Percentiles rank a stretch among this genome's conserved stretches.
phyloP scores from a whole-genome alignment of 2,113 vertebrate genomes.

The Misgurnus anguillicaudatus region DNA sequence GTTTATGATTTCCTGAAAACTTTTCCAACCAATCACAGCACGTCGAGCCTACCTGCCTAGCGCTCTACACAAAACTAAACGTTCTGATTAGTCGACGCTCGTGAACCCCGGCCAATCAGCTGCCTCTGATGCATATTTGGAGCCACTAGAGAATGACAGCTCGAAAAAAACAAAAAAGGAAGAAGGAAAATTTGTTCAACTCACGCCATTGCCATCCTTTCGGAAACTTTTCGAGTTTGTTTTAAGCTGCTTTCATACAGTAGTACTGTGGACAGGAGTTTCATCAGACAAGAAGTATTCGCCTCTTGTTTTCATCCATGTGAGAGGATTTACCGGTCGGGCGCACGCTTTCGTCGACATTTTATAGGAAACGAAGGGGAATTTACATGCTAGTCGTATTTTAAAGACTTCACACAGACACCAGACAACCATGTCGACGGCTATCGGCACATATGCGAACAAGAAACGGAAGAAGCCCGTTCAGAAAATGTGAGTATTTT shows the following conservation, averaged over 20 bases:
- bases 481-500: conserved; percentile 74
- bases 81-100: conserved; percentile 45
- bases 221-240: neutral
- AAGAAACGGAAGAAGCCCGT: conserved; percentile 81
- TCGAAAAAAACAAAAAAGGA: conserved; percentile 49
- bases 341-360: conserved; percentile 10
- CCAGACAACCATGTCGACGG: conserved; percentile 61
- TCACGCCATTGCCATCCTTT: conserved; percentile 56
- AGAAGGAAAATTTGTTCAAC: conserved; percentile 51
- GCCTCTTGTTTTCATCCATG: neutral
- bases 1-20: conserved; percentile 50
- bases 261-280: neutral
- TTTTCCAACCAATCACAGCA: conserved; percentile 47
- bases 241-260: neutral
- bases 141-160: conserved; percentile 57
- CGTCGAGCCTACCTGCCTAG: conserved; percentile 27
- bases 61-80: neutral
- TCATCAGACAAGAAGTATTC: neutral
- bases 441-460: conserved; percentile 68
- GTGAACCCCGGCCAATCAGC: conserved; percentile 1
- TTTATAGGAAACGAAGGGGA: conserved; percentile 17
- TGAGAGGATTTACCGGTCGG: conserved; percentile 12
- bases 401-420: conserved; percentile 11
- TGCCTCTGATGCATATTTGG: conserved; percentile 6
- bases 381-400: conserved; percentile 29